Evolutionary conservation across 1,140 invertebrate genomes (phyloP), one percentile per base, ranked within the genome.

Genomic region (Calephelis virginiensis): DNA sequence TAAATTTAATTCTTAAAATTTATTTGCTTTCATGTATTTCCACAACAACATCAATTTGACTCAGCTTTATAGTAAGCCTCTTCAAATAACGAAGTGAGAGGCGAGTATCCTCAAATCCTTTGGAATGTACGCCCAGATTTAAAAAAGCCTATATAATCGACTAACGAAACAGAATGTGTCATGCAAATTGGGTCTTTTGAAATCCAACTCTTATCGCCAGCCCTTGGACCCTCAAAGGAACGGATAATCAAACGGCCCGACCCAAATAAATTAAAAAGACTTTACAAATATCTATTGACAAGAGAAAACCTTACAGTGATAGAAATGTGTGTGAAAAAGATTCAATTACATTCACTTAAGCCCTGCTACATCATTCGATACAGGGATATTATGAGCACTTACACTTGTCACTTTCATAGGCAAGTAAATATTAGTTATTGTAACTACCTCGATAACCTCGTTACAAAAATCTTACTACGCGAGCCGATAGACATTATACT

Each of bases 141-240:
- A 53, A 53, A 28, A 53, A 53, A 28, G 49, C 14, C 49, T 6
- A 53, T 28, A n/a, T 53, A 53, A 53, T 53, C 49, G 49, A 53
- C 49, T 53, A 53, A 17, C 49, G 49, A 53, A 53, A 53, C 49
- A 53, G 17, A 56, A 56, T 56, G 28, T 56, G 50, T 56, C 17
- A 56, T 56, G 50, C 14, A 56, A 56, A 56, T 56, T 56, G 50
- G 50, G 50, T 56, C 50, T 56, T 56, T 56, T 56, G 50, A 56
- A 56, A 56, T 56, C 50, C 50, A 56, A 56, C 50, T 56, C 50
- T 56, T 56, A 56, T 56, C 50, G 14, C 12, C 50, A 56, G 14
- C 50, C 50, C 50, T 37, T 17, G 50, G 6, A 11, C 50, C 17
- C 50, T 56, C 50, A 56, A 56, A 56, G 50, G 50, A 17, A 56